phyloP scores from a whole-genome alignment of 2,888 invertebrate species.

The Apantesis nais region DNA sequence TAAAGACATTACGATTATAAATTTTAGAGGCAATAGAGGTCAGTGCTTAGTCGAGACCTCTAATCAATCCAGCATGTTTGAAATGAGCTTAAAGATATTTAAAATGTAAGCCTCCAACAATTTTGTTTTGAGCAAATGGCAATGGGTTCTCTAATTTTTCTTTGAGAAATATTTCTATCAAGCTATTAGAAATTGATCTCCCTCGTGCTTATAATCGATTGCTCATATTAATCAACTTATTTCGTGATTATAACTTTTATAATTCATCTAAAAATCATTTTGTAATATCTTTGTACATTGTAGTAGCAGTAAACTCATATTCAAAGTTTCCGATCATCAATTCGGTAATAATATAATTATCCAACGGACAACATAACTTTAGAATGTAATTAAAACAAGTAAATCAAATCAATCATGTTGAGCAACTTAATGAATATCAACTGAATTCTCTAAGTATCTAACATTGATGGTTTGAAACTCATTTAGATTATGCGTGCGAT shows the following conservation, averaged over 20 bases:
- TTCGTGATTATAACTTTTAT: too few relatives aligned
- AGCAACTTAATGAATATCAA: constrained; percentile 17
- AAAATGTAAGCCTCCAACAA: neutral
- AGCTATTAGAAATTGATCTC: too few relatives aligned
- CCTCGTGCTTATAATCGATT: too few relatives aligned
- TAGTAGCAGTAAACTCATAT: neutral
- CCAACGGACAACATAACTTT: neutral
- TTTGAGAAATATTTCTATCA: too few relatives aligned
- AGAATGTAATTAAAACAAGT: constrained; percentile 3
- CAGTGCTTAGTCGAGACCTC: too few relatives aligned
- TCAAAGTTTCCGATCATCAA: neutral
- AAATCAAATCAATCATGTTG: constrained; percentile 26
- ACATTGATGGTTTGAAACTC: constrained; percentile 56
- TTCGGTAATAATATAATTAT: neutral
- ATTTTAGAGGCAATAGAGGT: too few relatives aligned
- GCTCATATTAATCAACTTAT: too few relatives aligned
- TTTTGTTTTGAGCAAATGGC: neutral
- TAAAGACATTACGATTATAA: too few relatives aligned
- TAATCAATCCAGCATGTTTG: neutral
- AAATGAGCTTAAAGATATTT: neutral
- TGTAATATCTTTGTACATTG: neutral
- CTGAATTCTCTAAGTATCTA: constrained; percentile 22
- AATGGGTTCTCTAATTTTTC: too few relatives aligned
- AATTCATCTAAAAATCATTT: neutral
- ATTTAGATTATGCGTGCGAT: constrained; percentile 56